Evolutionary conservation across 2,888 invertebrate genomes (phyloP).

Genomic region (Meteorus colon): DNA sequence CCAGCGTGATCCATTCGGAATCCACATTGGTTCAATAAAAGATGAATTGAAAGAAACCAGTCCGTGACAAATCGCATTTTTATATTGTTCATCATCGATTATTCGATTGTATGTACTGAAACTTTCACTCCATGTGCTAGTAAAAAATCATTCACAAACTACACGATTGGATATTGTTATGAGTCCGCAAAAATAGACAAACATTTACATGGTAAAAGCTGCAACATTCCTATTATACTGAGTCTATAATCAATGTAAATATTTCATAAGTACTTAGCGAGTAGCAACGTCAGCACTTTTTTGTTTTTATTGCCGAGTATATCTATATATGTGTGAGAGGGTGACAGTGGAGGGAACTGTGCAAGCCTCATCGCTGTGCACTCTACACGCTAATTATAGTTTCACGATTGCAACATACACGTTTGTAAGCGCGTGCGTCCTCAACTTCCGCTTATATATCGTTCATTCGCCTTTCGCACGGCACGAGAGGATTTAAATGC

Average conservation of each 20-base stretch:
- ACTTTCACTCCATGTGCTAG: no score
- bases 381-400: slow-evolving; percentile 32
- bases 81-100: no score
- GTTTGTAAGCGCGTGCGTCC: slow-evolving; percentile 19
- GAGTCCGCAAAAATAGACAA: background rate
- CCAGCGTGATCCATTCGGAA: no score
- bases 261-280: slow-evolving; percentile 3
- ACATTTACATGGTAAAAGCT: background rate
- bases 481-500: background rate
- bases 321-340: background rate
- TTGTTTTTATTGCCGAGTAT: background rate
- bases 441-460: slow-evolving; percentile 26
- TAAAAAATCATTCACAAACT: no score
- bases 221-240: background rate
- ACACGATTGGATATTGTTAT: no score
- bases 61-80: no score
- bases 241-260: background rate
- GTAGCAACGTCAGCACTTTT: background rate
- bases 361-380: slow-evolving; percentile 27
- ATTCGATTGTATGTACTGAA: no score
- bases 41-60: no score
- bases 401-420: slow-evolving; percentile 29
- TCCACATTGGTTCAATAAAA: no score
- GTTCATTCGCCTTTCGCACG: slow-evolving; percentile 23
- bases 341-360: background rate